Conservation (phyloP, 2,888 invertebrate genomes). For the Autographa gamma region DNA sequence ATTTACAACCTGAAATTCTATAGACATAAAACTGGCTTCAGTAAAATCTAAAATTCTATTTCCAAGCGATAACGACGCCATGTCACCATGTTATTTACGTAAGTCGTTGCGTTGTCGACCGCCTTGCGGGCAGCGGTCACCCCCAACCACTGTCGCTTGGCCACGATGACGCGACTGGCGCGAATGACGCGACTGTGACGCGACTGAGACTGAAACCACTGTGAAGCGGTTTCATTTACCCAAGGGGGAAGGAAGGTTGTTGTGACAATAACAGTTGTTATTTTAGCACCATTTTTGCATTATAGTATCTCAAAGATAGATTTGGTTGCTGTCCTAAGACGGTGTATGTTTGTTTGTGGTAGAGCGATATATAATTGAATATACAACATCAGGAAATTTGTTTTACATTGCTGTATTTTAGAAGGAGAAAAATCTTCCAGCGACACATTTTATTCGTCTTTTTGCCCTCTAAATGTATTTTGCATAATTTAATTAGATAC, state of each 20-base stretch:
- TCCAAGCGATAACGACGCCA: background rate
- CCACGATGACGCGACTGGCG: background rate
- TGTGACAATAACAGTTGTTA: background rate
- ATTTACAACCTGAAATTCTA: background rate
- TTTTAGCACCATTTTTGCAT: background rate
- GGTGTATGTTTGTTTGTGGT: too few species aligned
- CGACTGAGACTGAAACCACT: background rate
- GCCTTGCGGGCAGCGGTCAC: slow-evolving; percentile 5
- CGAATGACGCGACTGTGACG: background rate
- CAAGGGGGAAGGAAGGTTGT: background rate
- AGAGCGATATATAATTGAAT: background rate
- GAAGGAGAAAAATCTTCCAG: background rate
- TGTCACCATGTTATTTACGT: background rate
- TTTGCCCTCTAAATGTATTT: background rate
- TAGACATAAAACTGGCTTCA: background rate
- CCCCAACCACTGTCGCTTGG: background rate
- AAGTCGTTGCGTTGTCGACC: background rate
- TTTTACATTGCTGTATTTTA: background rate
- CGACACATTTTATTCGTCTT: background rate
- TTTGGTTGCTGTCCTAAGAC: too few species aligned
- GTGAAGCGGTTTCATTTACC: background rate
- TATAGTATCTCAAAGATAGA: background rate
- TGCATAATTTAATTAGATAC: background rate
- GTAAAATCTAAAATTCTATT: background rate
- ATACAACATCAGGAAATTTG: background rate